Evolutionary conservation across 2,113 vertebrate genomes (phyloP), one percentile per base, ranked within the genome.

Genomic region (Labeo rohita): DNA sequence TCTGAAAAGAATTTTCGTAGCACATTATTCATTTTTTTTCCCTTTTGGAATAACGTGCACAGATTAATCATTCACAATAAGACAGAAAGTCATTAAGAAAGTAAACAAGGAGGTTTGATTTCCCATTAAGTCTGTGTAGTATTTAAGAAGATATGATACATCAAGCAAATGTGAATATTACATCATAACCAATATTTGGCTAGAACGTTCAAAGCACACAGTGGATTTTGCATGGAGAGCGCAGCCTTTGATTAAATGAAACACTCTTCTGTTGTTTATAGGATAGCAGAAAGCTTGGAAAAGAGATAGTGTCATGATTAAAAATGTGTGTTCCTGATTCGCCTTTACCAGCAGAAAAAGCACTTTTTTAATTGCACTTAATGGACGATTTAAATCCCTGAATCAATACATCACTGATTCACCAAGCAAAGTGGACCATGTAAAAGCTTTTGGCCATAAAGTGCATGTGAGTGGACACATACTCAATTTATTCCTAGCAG

Each of bases 391-490:
- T 80, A 28, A 80, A 65, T 65, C 79, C 59, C 43, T 65, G 43
- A 65, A 81, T 81, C 59, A 81, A 66, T 81, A 28, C 78, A 65
- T 23, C 43, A 49, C 43, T 49, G n/a, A 66, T 81, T 81, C 59
- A 28, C 13, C 79, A 34, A 65, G 13, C 79, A 65, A 65, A 49
- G 43, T 49, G 56, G 43, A 34, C 43, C 3, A 5, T 65, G 61
- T 81, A 16, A 81, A 81, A 81, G 79, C 79, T 81, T 81, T 81
- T 81, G 45, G n/a, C 43, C 79, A 66, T 49, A 66, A 65, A 66
- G 79, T 61, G 39, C 77, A 80, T 61, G 45, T 75, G 73, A 65
- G 21, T 80, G 59, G 59, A 65, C 43, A 65, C 43, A 65, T 80
- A 66, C 43, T 65, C 39, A 5, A 16, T 80, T 65, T 49, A 80